Evolutionary conservation across 1,140 invertebrate genomes (phyloP).

Genomic region (Lepidurus apus): DNA sequence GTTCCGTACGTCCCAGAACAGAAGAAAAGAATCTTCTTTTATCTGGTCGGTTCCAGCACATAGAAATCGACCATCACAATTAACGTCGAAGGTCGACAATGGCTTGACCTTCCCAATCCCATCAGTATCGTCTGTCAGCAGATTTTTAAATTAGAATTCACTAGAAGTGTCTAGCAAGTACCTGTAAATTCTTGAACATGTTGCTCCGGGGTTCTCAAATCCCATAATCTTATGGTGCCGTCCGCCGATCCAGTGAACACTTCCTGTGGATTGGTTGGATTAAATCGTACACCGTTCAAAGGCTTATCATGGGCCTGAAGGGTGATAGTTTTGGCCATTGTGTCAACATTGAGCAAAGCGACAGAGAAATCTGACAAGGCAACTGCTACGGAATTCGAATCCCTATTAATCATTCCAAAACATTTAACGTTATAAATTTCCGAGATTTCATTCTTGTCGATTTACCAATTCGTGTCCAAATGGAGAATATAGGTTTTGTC

Average conservation of each 20-base stretch:
- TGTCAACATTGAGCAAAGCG: constrained; percentile 32
- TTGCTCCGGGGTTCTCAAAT: constrained; percentile 54
- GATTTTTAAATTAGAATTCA: constrained; percentile 39
- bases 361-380: constrained; percentile 35
- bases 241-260: constrained; percentile 56
- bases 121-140: constrained; percentile 47
- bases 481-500: constrained; percentile 29
- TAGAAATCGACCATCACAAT: constrained; percentile 61
- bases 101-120: constrained; percentile 45
- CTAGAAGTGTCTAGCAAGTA: constrained; percentile 39
- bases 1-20: constrained; percentile 75
- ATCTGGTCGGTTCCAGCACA: constrained; percentile 69
- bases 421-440: not conserved
- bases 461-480: constrained; percentile 9
- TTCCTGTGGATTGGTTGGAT: constrained; percentile 53
- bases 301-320: constrained; percentile 39
- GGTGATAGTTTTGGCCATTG: constrained; percentile 28
- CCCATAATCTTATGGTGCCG: constrained; percentile 58
- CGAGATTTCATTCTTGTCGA: not conserved
- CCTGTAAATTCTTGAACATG: constrained; percentile 54
- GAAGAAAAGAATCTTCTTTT: constrained; percentile 63
- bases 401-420: not conserved
- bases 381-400: constrained; percentile 25
- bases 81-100: constrained; percentile 69
- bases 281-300: constrained; percentile 51